Evolutionary conservation across 1,140 invertebrate species (phyloP).

Genomic region (Magallana ariakensis): DNA sequence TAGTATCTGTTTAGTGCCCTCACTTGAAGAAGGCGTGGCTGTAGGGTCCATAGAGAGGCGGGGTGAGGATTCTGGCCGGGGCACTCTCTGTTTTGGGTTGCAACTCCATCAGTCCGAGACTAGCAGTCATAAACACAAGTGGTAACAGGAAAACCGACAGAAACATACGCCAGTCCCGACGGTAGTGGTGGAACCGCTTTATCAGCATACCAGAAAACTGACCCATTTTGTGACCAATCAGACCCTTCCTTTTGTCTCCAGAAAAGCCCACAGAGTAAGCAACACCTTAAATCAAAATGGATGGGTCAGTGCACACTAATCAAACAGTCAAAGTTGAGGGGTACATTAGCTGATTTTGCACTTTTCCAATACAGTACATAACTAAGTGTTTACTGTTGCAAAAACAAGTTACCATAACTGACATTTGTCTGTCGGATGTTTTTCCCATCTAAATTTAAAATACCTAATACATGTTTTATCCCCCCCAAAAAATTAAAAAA

Average conservation of each 20-base stretch:
- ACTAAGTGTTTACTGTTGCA: too few relatives aligned
- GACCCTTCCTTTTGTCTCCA: conserved; percentile 39
- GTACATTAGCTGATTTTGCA: too few relatives aligned
- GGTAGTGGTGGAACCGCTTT: conserved; percentile 77
- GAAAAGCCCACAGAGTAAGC: background rate
- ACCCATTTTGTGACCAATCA: conserved; percentile 54
- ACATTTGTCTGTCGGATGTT: too few relatives aligned
- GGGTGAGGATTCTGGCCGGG: conserved; percentile 71
- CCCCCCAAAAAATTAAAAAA: too few relatives aligned
- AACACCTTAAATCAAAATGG: background rate
- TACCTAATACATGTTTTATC: too few relatives aligned
- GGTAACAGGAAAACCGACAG: conserved; percentile 73
- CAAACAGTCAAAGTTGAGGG: too few relatives aligned
- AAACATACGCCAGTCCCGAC: conserved; percentile 72
- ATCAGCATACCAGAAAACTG: conserved; percentile 72
- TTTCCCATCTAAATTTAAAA: too few relatives aligned
- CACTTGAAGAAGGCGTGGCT: conserved; percentile 71
- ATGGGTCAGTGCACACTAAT: too few relatives aligned
- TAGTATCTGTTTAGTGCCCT: conserved; percentile 22
- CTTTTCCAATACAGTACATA: too few relatives aligned
- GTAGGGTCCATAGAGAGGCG: conserved; percentile 75
- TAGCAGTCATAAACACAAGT: conserved; percentile 67
- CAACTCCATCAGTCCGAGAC: conserved; percentile 70
- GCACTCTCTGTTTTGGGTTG: conserved; percentile 58
- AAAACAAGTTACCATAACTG: too few relatives aligned